phyloP scores from a whole-genome alignment of 2,888 invertebrate species.

The Oscheius sp. region DNA sequence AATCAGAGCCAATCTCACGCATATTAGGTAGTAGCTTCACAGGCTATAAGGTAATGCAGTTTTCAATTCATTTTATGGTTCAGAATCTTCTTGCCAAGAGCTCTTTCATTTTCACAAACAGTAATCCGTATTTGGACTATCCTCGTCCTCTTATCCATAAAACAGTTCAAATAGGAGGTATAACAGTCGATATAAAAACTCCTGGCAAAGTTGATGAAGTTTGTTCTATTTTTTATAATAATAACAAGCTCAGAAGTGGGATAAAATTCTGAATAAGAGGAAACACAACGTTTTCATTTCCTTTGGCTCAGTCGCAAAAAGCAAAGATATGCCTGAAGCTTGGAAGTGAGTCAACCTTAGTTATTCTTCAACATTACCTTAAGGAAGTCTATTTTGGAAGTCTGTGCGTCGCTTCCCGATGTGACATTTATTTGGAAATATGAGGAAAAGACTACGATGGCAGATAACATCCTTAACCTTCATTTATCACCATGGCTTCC shows the following conservation, averaged over 20 bases:
- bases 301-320: conserved; percentile 30
- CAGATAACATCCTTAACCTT: conserved; percentile 41
- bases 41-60: not conserved
- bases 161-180: conserved; percentile 23
- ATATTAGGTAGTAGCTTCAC: not conserved
- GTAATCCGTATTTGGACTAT: conserved; percentile 24
- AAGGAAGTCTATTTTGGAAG: not conserved
- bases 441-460: conserved; percentile 34
- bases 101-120: conserved; percentile 22
- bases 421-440: conserved; percentile 53
- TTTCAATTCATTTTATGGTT: not conserved
- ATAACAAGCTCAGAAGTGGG: conserved; percentile 23
- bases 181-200: not conserved
- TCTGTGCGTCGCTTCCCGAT: conserved; percentile 24
- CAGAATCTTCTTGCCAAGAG: conserved; percentile 6
- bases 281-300: conserved; percentile 25
- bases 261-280: conserved; percentile 24
- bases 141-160: conserved; percentile 21
- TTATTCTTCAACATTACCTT: not conserved
- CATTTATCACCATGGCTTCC: conserved; percentile 50
- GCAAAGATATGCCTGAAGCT: conserved; percentile 17
- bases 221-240: not conserved
- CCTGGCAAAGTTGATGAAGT: not conserved
- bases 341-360: conserved; percentile 7
- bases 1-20: not conserved